Percentiles rank a stretch among this genome's conserved stretches.
These are phyloP conservation scores for Metalampra italica DNA, from an alignment of 2,888 invertebrate genomes.

Conservation along the genomic window DNA sequence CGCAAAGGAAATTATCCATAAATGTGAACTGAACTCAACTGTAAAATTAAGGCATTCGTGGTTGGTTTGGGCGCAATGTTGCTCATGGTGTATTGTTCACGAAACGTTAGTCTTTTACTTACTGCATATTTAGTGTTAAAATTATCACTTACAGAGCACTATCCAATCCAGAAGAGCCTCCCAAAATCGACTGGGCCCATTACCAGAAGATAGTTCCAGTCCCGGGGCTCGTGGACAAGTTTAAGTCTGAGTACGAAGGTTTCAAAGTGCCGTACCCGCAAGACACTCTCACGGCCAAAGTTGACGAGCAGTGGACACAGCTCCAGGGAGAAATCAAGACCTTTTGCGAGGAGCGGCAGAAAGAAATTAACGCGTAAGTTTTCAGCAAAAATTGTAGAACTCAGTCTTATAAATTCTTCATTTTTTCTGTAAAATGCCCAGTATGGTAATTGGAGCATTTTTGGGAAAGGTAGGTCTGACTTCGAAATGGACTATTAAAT, in stretches of 20 bases:
- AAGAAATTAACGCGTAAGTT: slow-evolving; percentile 41
- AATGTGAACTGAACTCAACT: too few species aligned
- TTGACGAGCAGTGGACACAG: slow-evolving; percentile 56
- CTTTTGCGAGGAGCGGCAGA: slow-evolving; percentile 40
- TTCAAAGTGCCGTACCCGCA: slow-evolving; percentile 51
- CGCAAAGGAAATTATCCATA: too few species aligned
- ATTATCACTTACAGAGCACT: slow-evolving; percentile 34
- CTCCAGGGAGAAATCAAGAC: slow-evolving; percentile 43
- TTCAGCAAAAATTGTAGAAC: background rate
- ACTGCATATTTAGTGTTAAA: too few species aligned
- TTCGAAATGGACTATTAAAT: too few species aligned
- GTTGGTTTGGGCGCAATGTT: background rate
- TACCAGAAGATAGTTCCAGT: slow-evolving; percentile 50
- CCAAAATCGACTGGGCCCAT: slow-evolving; percentile 58
- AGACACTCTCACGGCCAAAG: slow-evolving; percentile 38
- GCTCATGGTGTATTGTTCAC: background rate
- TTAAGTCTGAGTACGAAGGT: slow-evolving; percentile 40
- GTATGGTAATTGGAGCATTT: too few species aligned
- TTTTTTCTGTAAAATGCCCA: background rate
- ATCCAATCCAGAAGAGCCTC: slow-evolving; percentile 46
- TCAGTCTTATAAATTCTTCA: background rate
- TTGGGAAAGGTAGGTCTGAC: too few species aligned
- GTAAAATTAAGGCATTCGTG: background rate
- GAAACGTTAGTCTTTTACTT: too few species aligned
- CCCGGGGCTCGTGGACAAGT: slow-evolving; percentile 49